Conservation (phyloP, 2,113 vertebrate genomes). For the Ptilorrhoa leucosticta region DNA sequence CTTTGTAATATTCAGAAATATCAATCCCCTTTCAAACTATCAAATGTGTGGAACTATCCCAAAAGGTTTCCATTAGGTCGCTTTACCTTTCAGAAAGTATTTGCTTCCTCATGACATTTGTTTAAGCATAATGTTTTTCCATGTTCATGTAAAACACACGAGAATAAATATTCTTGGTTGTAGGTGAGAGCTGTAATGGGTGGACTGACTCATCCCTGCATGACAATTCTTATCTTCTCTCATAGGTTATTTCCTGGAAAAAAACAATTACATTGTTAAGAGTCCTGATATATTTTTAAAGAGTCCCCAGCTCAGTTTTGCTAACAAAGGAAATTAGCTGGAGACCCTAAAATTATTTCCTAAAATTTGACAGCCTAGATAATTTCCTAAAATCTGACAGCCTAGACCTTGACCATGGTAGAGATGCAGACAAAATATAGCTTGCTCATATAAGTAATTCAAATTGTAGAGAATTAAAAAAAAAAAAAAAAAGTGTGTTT, state of each 20-base stretch:
- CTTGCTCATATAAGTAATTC: not conserved
- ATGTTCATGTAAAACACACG: not conserved
- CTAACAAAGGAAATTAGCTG: not conserved
- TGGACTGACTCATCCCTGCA: not conserved
- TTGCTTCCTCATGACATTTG: not conserved
- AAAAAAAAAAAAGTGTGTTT: not conserved
- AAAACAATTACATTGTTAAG: not conserved
- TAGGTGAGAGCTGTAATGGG: not conserved
- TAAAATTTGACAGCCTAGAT: not conserved
- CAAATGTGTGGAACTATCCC: not conserved
- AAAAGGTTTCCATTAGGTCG: not conserved
- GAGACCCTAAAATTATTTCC: not conserved
- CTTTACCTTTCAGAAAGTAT: not conserved
- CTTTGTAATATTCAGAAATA: not conserved
- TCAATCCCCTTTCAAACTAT: not conserved
- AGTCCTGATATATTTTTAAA: not conserved
- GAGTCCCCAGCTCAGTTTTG: not conserved
- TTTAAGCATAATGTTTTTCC: not conserved
- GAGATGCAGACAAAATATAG: not conserved
- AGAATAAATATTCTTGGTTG: not conserved
- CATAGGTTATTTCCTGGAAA: not conserved
- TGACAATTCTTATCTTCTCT: not conserved
- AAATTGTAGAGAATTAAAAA: not conserved
- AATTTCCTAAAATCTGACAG: not conserved
- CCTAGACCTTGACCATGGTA: accelerated